Conservation (phyloP, 2,113 vertebrate genomes). For the Tachysurus fulvidraco region DNA sequence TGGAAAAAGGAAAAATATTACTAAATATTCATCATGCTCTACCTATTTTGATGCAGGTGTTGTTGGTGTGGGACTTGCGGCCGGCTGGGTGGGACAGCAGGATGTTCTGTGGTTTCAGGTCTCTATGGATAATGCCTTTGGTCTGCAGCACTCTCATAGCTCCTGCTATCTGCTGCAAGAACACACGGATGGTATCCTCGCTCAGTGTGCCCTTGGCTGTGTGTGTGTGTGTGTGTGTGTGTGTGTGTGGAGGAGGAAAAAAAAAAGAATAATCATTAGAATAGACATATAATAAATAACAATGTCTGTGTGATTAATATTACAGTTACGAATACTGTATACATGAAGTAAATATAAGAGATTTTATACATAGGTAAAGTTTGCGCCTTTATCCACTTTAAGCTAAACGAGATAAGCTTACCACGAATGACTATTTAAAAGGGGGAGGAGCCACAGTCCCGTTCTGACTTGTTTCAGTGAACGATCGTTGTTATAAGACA, state of each 20-base stretch:
- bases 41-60: conserved; percentile 98
- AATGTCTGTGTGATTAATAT: no score
- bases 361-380: no score
- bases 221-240: conserved; percentile 69
- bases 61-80: conserved; percentile 89
- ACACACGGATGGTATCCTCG: conserved; percentile 96
- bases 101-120: conserved; percentile 98
- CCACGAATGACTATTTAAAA: no score
- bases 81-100: conserved; percentile 86
- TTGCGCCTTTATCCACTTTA: no score
- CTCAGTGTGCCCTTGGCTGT: conserved; percentile 94
- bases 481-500: background rate
- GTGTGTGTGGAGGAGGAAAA: background rate
- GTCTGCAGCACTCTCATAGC: conserved; percentile 93
- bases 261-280: no score
- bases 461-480: no score
- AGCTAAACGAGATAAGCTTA: no score
- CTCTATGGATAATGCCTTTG: conserved; percentile 96
- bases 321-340: no score
- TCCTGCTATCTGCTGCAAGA: conserved; percentile 95
- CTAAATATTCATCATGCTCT: conserved; percentile 46
- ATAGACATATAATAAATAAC: background rate
- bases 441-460: no score
- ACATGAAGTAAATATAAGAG: no score
- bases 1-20: no score